Evolutionary conservation across 2,113 vertebrate species (phyloP).

Genomic region (Ivindomyrus marchei): DNA sequence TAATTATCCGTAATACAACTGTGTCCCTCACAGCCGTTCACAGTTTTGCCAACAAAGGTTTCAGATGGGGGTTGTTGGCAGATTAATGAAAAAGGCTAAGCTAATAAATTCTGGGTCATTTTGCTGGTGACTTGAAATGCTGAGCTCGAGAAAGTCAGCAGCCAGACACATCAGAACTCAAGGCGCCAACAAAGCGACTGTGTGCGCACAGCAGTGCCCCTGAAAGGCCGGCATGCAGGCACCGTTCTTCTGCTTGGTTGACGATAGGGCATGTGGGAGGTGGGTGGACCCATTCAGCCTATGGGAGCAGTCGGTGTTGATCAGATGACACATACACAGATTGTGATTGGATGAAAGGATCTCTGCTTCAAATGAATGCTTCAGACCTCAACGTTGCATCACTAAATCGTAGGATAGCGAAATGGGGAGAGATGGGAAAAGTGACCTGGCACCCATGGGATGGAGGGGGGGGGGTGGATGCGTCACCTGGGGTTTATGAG

Average conservation of each 20-base stretch:
- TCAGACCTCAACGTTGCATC: background rate
- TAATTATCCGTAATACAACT: constrained; percentile 23
- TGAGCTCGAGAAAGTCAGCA: background rate
- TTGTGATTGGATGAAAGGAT: background rate
- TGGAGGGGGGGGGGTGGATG: background rate
- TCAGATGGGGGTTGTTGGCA: background rate
- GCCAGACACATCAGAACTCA: background rate
- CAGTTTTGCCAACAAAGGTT: constrained; percentile 1
- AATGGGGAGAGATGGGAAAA: background rate
- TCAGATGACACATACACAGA: background rate
- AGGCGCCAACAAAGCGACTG: background rate
- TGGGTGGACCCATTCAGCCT: background rate
- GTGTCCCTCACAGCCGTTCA: constrained; percentile 19
- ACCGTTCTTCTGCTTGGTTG: background rate
- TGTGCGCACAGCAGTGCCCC: background rate
- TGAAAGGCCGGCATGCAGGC: background rate
- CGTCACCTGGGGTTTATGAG: background rate
- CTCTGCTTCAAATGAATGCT: background rate
- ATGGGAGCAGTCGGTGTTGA: background rate
- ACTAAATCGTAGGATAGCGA: background rate
- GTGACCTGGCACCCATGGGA: background rate
- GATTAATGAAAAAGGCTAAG: background rate
- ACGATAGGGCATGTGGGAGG: background rate
- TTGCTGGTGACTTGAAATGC: background rate
- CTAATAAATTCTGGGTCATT: background rate